A percentile compares a stretch with the other conserved stretches of the same genome.
Conservation (phyloP, 2,888 invertebrate genomes). For the Cataglyphis albicans region DNA sequence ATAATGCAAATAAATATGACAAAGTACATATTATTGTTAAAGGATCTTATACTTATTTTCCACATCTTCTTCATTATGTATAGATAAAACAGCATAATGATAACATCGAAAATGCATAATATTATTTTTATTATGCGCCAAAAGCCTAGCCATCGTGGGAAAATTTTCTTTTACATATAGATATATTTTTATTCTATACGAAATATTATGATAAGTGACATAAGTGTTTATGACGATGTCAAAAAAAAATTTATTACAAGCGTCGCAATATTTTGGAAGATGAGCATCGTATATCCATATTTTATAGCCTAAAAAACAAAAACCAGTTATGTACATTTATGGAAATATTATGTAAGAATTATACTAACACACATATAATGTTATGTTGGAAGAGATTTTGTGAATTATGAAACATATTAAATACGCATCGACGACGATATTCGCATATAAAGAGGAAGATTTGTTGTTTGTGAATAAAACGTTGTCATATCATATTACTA, state of each 20-base stretch:
- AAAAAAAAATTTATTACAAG: conserved; percentile 20
- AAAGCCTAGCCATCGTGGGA: not conserved
- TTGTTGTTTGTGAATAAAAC: conserved; percentile 8
- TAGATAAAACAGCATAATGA: not conserved
- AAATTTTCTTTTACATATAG: conserved; percentile 4
- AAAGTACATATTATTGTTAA: not conserved
- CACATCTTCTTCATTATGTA: not conserved
- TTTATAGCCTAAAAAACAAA: conserved; percentile 5
- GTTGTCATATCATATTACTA: conserved; percentile 2
- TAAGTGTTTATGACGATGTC: not conserved
- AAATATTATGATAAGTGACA: not conserved
- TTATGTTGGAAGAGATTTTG: conserved; percentile 1
- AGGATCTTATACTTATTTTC: not conserved
- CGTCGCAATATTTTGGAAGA: conserved; percentile 28
- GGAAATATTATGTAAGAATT: conserved; percentile 38
- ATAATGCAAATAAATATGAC: conserved; percentile 3
- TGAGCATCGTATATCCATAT: not conserved
- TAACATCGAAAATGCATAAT: not conserved
- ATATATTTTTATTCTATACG: not conserved
- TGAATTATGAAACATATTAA: conserved; percentile 42
- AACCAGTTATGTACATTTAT: conserved; percentile 43
- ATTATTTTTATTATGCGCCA: not conserved
- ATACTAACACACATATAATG: not conserved
- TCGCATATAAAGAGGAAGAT: not conserved
- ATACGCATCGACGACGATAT: not conserved